phyloP scores from a whole-genome alignment of 2,797 vertebrate genomes.

The Lateolabrax maculatus region DNA sequence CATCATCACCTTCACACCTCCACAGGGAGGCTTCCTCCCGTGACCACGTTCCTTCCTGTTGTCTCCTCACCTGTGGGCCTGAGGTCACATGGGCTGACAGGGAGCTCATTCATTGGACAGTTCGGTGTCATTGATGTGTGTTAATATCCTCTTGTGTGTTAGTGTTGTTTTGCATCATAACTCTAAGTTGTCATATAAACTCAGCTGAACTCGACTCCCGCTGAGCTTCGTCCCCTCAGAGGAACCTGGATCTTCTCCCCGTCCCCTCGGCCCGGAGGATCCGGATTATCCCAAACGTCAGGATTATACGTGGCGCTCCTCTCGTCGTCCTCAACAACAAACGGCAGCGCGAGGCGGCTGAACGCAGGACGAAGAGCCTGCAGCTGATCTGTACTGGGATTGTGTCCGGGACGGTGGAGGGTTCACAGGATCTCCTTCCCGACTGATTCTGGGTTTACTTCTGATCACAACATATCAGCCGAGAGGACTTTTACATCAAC shows the following conservation, averaged over 20 bases:
- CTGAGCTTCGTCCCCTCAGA: not conserved
- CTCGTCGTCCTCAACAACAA: slow-evolving; percentile 18
- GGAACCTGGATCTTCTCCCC: not conserved
- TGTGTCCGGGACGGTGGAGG: slow-evolving; percentile 21
- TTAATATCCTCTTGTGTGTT: too few relatives aligned
- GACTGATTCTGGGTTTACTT: too few relatives aligned
- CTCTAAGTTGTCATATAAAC: not conserved
- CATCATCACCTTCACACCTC: not conserved
- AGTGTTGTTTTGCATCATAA: too few relatives aligned
- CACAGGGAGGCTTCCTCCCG: too few relatives aligned
- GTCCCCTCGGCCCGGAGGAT: not conserved
- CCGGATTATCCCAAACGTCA: slow-evolving; percentile 17
- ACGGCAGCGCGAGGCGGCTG: not conserved
- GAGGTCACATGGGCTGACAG: too few relatives aligned
- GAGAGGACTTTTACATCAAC: too few relatives aligned
- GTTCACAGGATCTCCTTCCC: too few relatives aligned
- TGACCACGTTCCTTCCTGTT: too few relatives aligned
- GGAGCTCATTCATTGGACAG: too few relatives aligned
- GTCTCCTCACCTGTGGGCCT: too few relatives aligned
- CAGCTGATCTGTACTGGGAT: slow-evolving; percentile 38
- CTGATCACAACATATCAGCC: too few relatives aligned
- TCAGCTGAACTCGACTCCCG: not conserved
- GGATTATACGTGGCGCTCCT: not conserved
- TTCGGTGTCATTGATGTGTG: too few relatives aligned
- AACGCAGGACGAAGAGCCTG: slow-evolving; percentile 14